These are phyloP conservation scores for Desoria tigrina DNA, from an alignment of 2,888 invertebrate species.

Conservation along the genomic window DNA sequence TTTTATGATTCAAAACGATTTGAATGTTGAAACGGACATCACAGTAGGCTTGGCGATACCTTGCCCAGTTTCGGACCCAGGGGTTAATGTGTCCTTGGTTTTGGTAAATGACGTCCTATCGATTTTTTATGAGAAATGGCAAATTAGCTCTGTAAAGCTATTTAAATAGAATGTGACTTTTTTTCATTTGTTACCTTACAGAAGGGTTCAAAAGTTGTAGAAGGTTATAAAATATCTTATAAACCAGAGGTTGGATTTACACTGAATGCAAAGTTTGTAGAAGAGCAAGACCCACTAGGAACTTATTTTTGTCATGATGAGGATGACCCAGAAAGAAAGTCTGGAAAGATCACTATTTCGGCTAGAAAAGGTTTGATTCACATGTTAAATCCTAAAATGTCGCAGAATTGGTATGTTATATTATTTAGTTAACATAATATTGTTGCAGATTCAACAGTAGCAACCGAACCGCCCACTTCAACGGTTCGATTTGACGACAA, in stretches of 20 bases:
- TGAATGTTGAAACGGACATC: conserved; percentile 25
- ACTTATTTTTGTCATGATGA: conserved; percentile 31
- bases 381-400: no score
- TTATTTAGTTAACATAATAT: no score
- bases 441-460: no score
- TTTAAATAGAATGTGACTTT: no score
- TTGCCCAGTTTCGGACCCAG: conserved; percentile 36
- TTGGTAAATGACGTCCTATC: conserved; percentile 13
- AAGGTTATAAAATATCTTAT: conserved; percentile 7
- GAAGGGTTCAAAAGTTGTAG: conserved; percentile 22
- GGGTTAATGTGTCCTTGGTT: conserved; percentile 26
- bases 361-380: not conserved
- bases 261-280: conserved; percentile 34
- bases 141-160: not conserved
- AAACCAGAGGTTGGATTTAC: conserved; percentile 37
- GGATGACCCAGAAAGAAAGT: conserved; percentile 20
- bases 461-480: conserved; percentile 24
- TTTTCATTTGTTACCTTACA: conserved; percentile 4
- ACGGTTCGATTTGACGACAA: conserved; percentile 30
- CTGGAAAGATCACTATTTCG: conserved; percentile 28
- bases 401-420: no score
- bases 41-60: conserved; percentile 33
- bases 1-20: conserved; percentile 26
- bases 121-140: not conserved
- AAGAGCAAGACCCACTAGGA: conserved; percentile 38